Evolutionary conservation across 2,113 vertebrate species (phyloP), one percentile per base, ranked within the genome.

Genomic region (Silurus meridionalis): DNA sequence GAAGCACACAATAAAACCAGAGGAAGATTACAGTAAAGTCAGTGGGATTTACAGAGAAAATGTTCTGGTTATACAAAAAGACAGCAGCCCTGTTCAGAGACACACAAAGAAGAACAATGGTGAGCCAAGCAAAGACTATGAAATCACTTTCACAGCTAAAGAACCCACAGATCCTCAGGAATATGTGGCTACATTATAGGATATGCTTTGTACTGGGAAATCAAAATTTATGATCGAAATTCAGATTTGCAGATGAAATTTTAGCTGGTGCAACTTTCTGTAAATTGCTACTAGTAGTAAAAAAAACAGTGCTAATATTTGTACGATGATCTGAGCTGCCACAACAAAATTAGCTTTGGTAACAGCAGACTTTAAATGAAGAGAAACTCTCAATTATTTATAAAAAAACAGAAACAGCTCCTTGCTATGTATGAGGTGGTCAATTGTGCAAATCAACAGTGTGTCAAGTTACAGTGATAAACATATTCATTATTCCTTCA

Each of bases 21-120:
- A 91, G 84, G 92, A 92, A 89, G 92, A 94, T 84, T 98, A 98
- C 83, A 95, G 96, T 37, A 94, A 93, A 88, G 95, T 97, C 57
- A 95, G 94, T 80, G 92, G 92, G 25, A 89, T 97, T 81, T 89
- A 87, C 4, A 90, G 92, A 10, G 92, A 94, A 83, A 92, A 87
- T 67, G 83, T 95, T 82, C 87, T 98, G 78, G 89, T 97, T 82
- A 89, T 96, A 82, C 86, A 95, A 80, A 95, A 92, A 78, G 94
- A 95, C 82, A 86, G n/a, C 58, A 50, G 50, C 5, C 64, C 80
- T 50, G 57, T 61, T 55, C 50, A 64, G 37, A 72, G 13, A 61
- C 75, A 69, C 69, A 81, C 75, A 69, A 64, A 69, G 14, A 55
- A 5, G 17, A n/a, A 57, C 63, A 63, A 11, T 23, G 55, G 72